A percentile compares a stretch with the other conserved stretches of the same genome.
phyloP scores from a whole-genome alignment of 2,888 invertebrate species.

The Ophion slaviceki region DNA sequence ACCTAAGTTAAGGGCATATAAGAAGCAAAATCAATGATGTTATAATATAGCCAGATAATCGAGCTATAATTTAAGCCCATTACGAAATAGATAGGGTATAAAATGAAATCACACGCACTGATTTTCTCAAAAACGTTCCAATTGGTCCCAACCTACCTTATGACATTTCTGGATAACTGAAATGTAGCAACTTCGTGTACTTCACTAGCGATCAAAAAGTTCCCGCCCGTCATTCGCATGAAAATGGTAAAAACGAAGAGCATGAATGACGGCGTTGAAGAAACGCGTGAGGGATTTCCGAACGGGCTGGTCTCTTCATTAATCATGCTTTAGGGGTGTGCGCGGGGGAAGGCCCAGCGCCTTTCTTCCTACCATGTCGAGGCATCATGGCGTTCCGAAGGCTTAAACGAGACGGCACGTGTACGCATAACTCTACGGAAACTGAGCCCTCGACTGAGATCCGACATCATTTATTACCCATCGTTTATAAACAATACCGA shows the following conservation, averaged over 20 bases:
- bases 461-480: slow-evolving; percentile 75
- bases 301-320: slow-evolving; percentile 71
- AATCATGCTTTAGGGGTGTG: slow-evolving; percentile 71
- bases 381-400: slow-evolving; percentile 2
- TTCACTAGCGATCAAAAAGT: background rate
- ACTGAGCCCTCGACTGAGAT: slow-evolving; percentile 46
- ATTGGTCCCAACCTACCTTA: no score
- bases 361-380: slow-evolving; percentile 39
- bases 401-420: slow-evolving; percentile 52
- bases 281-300: slow-evolving; percentile 68
- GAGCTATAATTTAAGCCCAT: no score
- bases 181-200: no score
- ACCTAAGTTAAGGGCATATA: no score
- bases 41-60: no score
- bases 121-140: no score
- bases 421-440: slow-evolving; percentile 49
- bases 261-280: slow-evolving; percentile 67
- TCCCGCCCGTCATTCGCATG: slow-evolving; percentile 43
- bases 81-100: no score
- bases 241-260: slow-evolving; percentile 37
- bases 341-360: slow-evolving; percentile 43
- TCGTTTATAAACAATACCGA: slow-evolving; percentile 74
- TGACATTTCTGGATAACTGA: no score
- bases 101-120: no score
- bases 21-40: no score